Evolutionary conservation across 2,888 invertebrate genomes (phyloP), one percentile per base, ranked within the genome.

Genomic region (Phania funesta): DNA sequence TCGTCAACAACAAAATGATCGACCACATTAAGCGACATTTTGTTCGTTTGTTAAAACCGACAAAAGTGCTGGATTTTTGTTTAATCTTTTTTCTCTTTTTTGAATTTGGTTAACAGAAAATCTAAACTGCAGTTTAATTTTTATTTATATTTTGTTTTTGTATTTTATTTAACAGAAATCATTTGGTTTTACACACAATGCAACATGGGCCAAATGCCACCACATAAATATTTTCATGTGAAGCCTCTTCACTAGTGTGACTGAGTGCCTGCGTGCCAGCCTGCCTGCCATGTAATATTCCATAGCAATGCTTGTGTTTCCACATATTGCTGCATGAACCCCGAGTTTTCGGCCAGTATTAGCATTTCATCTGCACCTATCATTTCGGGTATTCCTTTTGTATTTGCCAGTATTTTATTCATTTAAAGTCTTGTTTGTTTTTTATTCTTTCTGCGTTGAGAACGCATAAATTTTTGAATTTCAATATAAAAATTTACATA

Each of bases 401-500:
- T 18, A 7, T 29, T 62, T 52, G 38, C 26, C 29, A 38, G 50
- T 58, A 52, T 73, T 73, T 64, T 20, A 26, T 41, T 62, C 24
- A 16, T 46, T 58, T 44, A 16, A 13, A 20, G 16, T 41, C 18
- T 60, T 64, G 4, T 56, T 46, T 22, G 46, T 41, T 50, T 24
- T 48, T n/a, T 44, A 26, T 60, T 29, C 46, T 38, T 26, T 4
- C 29, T 64, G 54, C 56, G 8, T 73, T 32, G 35, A 67, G 67
- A 75, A 76, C 79, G 81, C 85, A 85, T 84, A 85, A 81, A 84
- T 84, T 82, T 85, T 76, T 79, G 80, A 84, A 83, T 82, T 84
- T 83, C 83, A 83, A 81, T 83, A 84, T 83, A 83, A 83, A 84
- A 84, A 85, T 85, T 85, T 83, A 83, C 85, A 85, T 85, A 85